Base-by-base conservation (phyloP, 2,888 invertebrate species). In the Stratiomys singularior region DNA sequence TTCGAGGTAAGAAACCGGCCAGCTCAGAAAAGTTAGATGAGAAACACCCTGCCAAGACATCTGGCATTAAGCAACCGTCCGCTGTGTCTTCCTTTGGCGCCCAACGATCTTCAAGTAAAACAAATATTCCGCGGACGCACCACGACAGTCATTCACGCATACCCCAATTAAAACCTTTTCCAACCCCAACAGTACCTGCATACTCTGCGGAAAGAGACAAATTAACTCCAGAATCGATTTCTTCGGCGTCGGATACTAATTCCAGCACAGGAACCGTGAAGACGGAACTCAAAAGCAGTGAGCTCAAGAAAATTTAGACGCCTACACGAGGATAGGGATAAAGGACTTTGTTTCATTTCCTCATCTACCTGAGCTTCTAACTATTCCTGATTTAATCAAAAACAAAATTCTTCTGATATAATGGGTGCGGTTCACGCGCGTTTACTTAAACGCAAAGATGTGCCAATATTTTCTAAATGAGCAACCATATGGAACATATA, bases 221-320 rank as follows among this genome's bases (percentile, higher is more conserved):
- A 60, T 76, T 77, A n/a, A 78, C 78, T 18, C 78, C 81, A 1
- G 80, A 81, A 25, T 81, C 85, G 2, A 83, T 85, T 13, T 84
- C 81, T 30, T 79, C 79, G 52, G 81, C 78, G 11, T 80, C 81
- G 13, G 69, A 69, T 0, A 81, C 82, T 15, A 80, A 83, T 58
- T 84, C 84, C 2, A 87, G 87, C 46, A 86, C 86, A 1, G 86
- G 84, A 77, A 87, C 87, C 11, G 87, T 87, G 78, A 85, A 86
- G 82, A 87, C 87, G 46, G 86, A 87, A 79, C 80, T 87, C 79
- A 84, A 85, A 79, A 47, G 30, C 11, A 69, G 69, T 23, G 69
- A 69, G 1, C 7, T 69, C 25, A 67, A 67, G n/a, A 56, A 56
- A 56, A 18, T 56, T 11, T 56, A 18, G 18, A n/a, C n/a, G n/a